Evolutionary conservation across 2,797 vertebrate species (phyloP).

Genomic region (Macropodus opercularis): DNA sequence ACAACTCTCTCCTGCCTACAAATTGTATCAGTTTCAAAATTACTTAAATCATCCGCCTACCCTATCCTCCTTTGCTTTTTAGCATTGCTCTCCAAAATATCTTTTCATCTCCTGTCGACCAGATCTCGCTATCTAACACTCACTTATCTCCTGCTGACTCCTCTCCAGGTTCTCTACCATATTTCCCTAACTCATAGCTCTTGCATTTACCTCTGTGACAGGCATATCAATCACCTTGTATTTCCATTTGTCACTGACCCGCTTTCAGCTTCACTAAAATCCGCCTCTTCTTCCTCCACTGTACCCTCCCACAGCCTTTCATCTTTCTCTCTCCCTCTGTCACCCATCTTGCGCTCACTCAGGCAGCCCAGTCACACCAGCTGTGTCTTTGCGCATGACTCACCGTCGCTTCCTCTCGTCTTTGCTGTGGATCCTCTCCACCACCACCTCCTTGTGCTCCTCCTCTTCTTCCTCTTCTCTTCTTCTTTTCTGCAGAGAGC

Average conservation of each 20-base stretch:
- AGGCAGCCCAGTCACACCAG: constrained; percentile 63
- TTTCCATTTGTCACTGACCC: constrained; percentile 73
- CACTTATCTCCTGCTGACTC: constrained; percentile 57
- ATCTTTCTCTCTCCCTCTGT: constrained; percentile 62
- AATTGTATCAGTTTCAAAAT: constrained; percentile 73
- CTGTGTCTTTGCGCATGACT: constrained; percentile 66
- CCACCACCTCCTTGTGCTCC: background rate
- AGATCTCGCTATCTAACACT: constrained; percentile 54
- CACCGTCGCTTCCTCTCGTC: constrained; percentile 41
- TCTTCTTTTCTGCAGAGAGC: constrained; percentile 34
- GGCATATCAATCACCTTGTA: constrained; percentile 68
- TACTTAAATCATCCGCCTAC: constrained; percentile 71
- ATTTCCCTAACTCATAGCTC: constrained; percentile 57
- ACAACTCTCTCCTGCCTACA: constrained; percentile 68
- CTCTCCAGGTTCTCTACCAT: constrained; percentile 41
- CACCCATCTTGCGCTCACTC: constrained; percentile 63
- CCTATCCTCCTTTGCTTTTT: constrained; percentile 56
- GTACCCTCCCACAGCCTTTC: constrained; percentile 61
- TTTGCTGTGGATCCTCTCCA: constrained; percentile 5
- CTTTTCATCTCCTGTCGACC: constrained; percentile 62
- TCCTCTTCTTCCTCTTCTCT: constrained; percentile 11
- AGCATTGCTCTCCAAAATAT: constrained; percentile 52
- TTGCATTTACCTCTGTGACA: constrained; percentile 54
- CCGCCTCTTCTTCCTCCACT: constrained; percentile 46
- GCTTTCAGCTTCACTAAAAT: constrained; percentile 65